Evolutionary conservation across 1,140 invertebrate species (phyloP).

Genomic region (Drosophila rhopaloa): DNA sequence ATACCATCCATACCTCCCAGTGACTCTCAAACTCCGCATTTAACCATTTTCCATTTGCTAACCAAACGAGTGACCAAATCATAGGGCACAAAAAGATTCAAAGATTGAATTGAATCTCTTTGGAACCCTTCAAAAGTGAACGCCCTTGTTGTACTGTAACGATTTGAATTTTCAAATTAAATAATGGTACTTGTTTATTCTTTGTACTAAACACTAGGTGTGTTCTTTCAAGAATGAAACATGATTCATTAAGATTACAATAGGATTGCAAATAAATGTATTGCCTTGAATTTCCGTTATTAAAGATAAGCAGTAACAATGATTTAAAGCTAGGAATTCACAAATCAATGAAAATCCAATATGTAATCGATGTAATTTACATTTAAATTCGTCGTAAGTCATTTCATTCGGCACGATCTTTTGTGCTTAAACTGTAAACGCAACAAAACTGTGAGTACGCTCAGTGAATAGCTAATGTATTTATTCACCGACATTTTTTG

Average conservation of each 20-base stretch:
- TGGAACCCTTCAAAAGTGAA: neutral
- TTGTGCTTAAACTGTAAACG: conserved; percentile 17
- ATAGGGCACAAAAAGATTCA: conserved; percentile 6
- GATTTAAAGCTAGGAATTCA: neutral
- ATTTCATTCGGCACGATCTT: conserved; percentile 17
- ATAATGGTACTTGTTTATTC: neutral
- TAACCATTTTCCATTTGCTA: neutral
- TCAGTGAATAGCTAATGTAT: conserved; percentile 10
- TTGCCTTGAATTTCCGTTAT: neutral
- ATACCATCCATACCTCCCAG: conserved; percentile 14
- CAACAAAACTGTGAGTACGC: conserved; percentile 17
- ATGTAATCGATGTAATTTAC: conserved; percentile 26
- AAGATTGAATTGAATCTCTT: conserved; percentile 21
- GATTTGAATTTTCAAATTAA: neutral
- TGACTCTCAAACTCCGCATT: conserved; percentile 3
- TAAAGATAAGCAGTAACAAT: neutral
- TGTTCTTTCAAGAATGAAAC: neutral
- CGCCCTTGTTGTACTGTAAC: neutral
- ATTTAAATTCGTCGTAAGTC: conserved; percentile 25
- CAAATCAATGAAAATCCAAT: neutral
- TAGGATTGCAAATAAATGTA: neutral
- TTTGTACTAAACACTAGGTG: too few species aligned
- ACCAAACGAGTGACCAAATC: conserved; percentile 7
- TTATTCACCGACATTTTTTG: conserved; percentile 1
- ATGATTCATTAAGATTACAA: neutral